Evolutionary conservation across 2,888 invertebrate genomes (phyloP), one percentile per base, ranked within the genome.

Genomic region (Shargacucullia verbasci): DNA sequence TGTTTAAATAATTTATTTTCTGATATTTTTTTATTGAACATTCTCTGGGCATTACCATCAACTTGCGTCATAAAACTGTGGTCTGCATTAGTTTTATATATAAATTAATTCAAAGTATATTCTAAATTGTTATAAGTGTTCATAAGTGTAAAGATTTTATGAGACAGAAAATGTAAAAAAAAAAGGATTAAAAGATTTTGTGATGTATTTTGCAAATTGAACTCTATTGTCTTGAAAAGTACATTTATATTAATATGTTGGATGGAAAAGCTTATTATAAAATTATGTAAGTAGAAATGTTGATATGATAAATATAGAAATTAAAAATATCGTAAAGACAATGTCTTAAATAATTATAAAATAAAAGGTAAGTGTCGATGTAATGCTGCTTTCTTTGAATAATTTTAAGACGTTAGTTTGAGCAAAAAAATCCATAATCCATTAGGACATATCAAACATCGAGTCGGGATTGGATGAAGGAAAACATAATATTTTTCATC

Each of bases 71-170:
- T 53, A 15, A 38, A 40, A 58, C 53, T 79, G 79, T 86, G 86
- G 85, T 89, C 82, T 82, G 79, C 77, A 79, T 82, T 85, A 85
- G 76, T 80, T 39, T 33, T 61, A 67, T 63, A 59, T 74, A 75
- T 48, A 67, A 76, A 70, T 59, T 65, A 76, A 79, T 76, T 78
- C 63, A 82, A 83, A 80, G 69, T 88, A 90, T 91, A 92, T 92
- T 92, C 92, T 92, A 93, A 93, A 93, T 92, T 88, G 89, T 88
- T 91, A 69, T 93, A 92, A 90, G 92, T 92, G 92, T 92, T 93
- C 91, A 89, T 89, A 89, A 82, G 70, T 85, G 82, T 85, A 87
- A 87, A 91, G 81, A 88, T 87, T 90, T 87, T 90, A 91, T 87
- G 85, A 86, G 79, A 86, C 82, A 79, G 64, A 83, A 84, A 83